Conservation (phyloP, 2,797 vertebrate genomes). For the Todus mexicanus region DNA sequence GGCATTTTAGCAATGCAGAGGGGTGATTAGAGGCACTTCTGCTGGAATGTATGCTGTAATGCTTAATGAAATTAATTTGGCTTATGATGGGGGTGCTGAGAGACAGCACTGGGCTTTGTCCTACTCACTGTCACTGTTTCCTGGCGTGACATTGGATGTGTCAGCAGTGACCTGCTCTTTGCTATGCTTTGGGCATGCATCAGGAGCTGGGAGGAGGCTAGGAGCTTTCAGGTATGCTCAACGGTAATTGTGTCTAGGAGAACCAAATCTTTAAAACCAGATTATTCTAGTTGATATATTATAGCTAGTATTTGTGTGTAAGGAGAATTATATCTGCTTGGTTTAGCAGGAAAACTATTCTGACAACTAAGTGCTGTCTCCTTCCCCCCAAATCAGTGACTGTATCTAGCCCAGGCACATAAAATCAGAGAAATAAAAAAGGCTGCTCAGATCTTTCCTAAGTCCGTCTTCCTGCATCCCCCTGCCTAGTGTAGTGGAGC, state of each 20-base stretch:
- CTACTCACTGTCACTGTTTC: not conserved
- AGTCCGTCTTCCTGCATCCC: not conserved
- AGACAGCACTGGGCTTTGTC: not conserved
- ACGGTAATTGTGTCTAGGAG: not conserved
- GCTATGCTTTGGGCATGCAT: not conserved
- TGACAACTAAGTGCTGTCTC: not conserved
- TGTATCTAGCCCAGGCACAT: not conserved
- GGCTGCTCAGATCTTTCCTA: not conserved
- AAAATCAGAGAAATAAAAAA: not conserved
- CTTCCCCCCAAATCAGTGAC: not conserved
- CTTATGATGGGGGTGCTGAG: not conserved
- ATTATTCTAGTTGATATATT: not conserved
- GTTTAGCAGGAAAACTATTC: not conserved
- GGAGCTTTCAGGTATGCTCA: not conserved
- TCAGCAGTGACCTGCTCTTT: not conserved
- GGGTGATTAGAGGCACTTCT: conserved; percentile 34
- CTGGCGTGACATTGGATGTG: not conserved
- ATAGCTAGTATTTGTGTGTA: not conserved
- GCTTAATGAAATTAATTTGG: conserved; percentile 37
- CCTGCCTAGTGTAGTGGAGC: not conserved
- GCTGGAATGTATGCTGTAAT: not conserved
- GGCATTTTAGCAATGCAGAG: conserved; percentile 46
- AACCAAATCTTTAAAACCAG: not conserved
- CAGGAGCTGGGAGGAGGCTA: not conserved
- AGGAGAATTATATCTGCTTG: not conserved